Evolutionary conservation across 2,888 invertebrate species (phyloP), one percentile per base, ranked within the genome.

Genomic region (Ptycholaimellus sp.): DNA sequence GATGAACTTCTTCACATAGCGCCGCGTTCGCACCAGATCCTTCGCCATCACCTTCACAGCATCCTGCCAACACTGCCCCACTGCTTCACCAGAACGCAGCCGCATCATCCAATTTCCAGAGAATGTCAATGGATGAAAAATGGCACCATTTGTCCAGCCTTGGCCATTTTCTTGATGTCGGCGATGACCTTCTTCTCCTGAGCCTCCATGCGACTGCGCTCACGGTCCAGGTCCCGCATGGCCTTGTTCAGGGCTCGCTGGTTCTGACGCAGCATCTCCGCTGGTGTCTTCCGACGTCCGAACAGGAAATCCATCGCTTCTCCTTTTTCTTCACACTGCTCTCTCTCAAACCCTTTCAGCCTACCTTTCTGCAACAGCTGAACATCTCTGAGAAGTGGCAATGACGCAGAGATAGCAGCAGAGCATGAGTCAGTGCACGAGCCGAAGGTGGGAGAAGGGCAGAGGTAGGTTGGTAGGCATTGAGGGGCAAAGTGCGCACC

Each of bases 11-110:
- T 93, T 90, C 35, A 77, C 76, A 55, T 93, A 90, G 23, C 66
- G 72, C 42, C 96, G 69, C 1, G 96, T 96, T 46, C 96, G 70
- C 5, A 96, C 96, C 46, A 96, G 66, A 65, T 96, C 96, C 59
- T 85, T 85, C 0, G 96, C 96, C 93, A 96, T 93, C 48, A 96
- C 90, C 68, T 87, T 93, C 0, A 96, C 96, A 13, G 96, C 85
- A 65, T 96, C 93, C 82, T 82, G 44, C 46, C 34, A 46, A 37
- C 56, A 53, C 37, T 30, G n/a, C 16, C 31, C 31, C 9, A 30
- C 11, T 14, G 11, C 13, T 30, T 30, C 16, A n/a, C 16, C n/a
- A 14, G 11, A n/a, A n/a, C 16, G 31, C 11, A 30, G 16, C 31
- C 11, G n/a, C n/a, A n/a, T 30, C 16, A 14, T n/a, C 16, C 9